Conservation (phyloP, 2,113 vertebrate genomes). For the Greenwoodochromis staneri region DNA sequence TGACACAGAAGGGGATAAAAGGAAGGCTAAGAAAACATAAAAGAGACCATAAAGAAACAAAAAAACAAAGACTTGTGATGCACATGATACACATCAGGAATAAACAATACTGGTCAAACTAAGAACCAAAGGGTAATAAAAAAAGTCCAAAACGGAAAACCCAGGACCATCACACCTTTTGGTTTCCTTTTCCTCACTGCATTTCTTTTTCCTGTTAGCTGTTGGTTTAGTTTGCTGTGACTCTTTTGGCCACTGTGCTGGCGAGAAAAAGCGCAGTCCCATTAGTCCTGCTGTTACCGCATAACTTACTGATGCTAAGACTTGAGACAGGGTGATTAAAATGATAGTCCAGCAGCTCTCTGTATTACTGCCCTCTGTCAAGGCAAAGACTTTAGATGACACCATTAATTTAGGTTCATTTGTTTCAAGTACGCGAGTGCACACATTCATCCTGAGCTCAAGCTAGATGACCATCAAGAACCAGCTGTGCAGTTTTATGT, state of each 20-base stretch:
- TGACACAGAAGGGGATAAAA: not conserved
- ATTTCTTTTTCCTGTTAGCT: not conserved
- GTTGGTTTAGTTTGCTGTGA: not conserved
- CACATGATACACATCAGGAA: not conserved
- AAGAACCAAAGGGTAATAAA: not conserved
- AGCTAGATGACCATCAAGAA: not conserved
- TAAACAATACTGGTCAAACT: not conserved
- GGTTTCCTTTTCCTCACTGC: not conserved
- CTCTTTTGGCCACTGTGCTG: not conserved
- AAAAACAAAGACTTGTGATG: not conserved
- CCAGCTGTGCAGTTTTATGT: not conserved
- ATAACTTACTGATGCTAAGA: not conserved
- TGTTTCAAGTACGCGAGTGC: accelerated
- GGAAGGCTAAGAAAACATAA: not conserved
- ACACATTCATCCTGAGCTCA: not conserved
- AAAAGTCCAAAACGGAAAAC: not conserved
- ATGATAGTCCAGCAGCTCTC: not conserved
- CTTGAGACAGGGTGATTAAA: not conserved
- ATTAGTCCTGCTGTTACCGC: accelerated
- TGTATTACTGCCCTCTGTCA: not conserved
- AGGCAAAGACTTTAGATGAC: not conserved
- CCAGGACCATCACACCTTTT: not conserved
- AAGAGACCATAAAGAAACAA: not conserved
- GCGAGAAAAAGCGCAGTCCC: not conserved
- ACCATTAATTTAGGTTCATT: not conserved